Evolutionary conservation across 1,140 invertebrate species (phyloP), one percentile per base, ranked within the genome.

Genomic region (Drosophila rhopaloa): DNA sequence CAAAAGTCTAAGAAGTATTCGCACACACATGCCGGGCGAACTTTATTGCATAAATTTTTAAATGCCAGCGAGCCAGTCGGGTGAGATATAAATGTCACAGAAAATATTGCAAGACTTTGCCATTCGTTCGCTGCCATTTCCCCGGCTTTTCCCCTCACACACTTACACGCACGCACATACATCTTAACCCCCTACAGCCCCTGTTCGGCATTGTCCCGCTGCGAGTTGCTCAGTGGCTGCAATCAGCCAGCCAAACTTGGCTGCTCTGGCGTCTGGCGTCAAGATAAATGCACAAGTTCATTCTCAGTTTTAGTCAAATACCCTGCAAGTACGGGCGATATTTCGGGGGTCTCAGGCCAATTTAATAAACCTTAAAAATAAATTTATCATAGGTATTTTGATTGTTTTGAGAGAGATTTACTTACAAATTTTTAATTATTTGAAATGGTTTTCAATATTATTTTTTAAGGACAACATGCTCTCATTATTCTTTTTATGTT

Each of bases 281-380:
- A 77, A 88, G 83, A 88, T 88, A 88, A 88, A 89, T 88, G 83
- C 84, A 88, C 84, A 88, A 88, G 83, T 88, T 88, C 84, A 88
- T 88, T 88, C 88, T 89, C 57, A 65, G 65, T 66, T 81, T 67
- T 32, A 58, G 40, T 56, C 70, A 68, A 16, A 62, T 81, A 67
- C 79, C 58, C 79, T 71, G 37, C 37, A 47, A 16, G 44, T 44
- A 40, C 14, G 16, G 13, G 4, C 8, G 35, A 32, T 40, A n/a
- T n/a, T 55, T 3, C 5, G 16, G 14, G 27, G 13, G 16, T n/a
- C 44, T 29, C 27, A 16, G 56, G 2, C 48, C 24, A 24, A 24
- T 24, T 24, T 24, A 24, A 24, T 0, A 0, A 0, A 24, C 24
- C 24, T 24, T 4, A 19, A 19, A 7, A 0, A 16, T 16, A 0